Evolutionary conservation across 1,140 invertebrate species (phyloP).

Genomic region (Monomorium pharaonis): DNA sequence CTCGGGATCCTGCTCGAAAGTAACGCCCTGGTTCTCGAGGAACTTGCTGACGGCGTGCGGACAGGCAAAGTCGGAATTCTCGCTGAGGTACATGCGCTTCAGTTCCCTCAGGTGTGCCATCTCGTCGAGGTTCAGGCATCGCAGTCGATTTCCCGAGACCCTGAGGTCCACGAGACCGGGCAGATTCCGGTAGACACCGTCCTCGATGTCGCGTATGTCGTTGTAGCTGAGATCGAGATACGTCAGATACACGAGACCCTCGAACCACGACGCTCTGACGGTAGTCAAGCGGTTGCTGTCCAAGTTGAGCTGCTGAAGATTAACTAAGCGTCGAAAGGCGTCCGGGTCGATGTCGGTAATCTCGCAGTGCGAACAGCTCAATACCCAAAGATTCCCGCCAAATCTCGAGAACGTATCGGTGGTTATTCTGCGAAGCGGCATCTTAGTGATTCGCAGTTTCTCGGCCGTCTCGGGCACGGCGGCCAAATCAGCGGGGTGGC

Average conservation of each 20-base stretch:
- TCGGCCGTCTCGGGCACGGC: conserved; percentile 72
- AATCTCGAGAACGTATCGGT: conserved; percentile 76
- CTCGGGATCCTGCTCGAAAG: conserved; percentile 75
- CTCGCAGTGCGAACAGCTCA: conserved; percentile 78
- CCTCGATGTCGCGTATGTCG: conserved; percentile 77
- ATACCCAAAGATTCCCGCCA: conserved; percentile 75
- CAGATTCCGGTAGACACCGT: conserved; percentile 74
- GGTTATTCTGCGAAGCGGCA: conserved; percentile 73
- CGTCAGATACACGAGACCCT: conserved; percentile 75
- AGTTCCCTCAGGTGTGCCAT: conserved; percentile 74
- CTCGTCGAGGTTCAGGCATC: conserved; percentile 77
- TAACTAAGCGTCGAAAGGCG: conserved; percentile 73
- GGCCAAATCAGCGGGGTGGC: conserved; percentile 72
- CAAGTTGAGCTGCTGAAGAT: conserved; percentile 80
- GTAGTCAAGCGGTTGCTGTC: conserved; percentile 76
- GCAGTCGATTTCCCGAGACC: conserved; percentile 79
- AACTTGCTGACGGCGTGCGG: conserved; percentile 77
- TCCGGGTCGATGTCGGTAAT: conserved; percentile 78
- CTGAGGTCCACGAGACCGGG: conserved; percentile 78
- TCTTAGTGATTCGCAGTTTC: conserved; percentile 77
- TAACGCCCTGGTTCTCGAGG: conserved; percentile 68
- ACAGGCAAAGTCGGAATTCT: conserved; percentile 80
- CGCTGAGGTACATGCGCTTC: conserved; percentile 77
- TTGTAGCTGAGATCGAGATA: conserved; percentile 82
- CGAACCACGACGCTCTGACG: conserved; percentile 77